Conservation (phyloP, 2,797 vertebrate species). For the Oryzias sinensis region DNA sequence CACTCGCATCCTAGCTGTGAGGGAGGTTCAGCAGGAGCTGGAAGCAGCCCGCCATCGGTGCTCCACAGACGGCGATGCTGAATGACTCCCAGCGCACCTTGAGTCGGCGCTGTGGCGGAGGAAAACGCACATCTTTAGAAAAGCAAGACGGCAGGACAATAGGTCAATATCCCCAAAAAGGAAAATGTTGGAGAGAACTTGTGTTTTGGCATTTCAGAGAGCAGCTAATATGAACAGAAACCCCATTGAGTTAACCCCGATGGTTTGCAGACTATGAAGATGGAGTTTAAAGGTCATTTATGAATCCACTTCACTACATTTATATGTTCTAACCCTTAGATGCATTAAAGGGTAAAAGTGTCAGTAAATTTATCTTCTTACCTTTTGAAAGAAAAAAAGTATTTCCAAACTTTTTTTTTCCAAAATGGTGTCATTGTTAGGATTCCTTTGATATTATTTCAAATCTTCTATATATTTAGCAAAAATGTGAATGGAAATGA, state of each 20-base stretch:
- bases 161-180: neutral
- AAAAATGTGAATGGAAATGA: too few relatives aligned
- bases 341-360: neutral
- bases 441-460: too few relatives aligned
- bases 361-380: too few relatives aligned
- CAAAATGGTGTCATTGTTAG: too few relatives aligned
- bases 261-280: neutral
- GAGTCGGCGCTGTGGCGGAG: neutral
- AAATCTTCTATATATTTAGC: too few relatives aligned
- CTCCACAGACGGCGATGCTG: conserved; percentile 16
- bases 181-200: neutral
- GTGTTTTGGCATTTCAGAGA: neutral
- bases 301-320: neutral
- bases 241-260: neutral
- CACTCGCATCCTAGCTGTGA: conserved; percentile 90
- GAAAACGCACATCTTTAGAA: neutral
- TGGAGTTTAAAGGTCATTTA: neutral
- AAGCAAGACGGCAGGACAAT: neutral
- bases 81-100: neutral
- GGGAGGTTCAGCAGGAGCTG: conserved; percentile 85
- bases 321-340: neutral
- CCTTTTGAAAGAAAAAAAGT: too few relatives aligned
- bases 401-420: too few relatives aligned
- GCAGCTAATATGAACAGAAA: neutral
- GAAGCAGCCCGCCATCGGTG: conserved; percentile 18